These are phyloP conservation scores for Butorides virescens DNA, from an alignment of 2,113 vertebrate species.

Conservation along the genomic window DNA sequence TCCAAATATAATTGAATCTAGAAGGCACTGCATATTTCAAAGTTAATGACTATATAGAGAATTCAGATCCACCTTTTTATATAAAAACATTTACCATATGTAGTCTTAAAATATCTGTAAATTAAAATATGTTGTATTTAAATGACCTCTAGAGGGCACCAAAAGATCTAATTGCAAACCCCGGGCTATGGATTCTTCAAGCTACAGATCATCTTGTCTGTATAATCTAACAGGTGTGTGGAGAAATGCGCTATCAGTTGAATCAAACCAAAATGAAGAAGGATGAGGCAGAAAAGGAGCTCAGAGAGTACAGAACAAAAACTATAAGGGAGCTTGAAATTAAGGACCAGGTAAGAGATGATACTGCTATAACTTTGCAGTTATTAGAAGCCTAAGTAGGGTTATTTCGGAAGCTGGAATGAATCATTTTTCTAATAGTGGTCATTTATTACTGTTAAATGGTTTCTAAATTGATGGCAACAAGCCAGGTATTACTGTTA, in stretches of 20 bases:
- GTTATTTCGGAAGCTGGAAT: conserved; percentile 49
- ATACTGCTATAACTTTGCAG: conserved; percentile 53
- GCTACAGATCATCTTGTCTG: conserved; percentile 61
- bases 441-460: conserved; percentile 53
- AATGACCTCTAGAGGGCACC: conserved; percentile 76
- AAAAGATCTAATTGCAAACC: conserved; percentile 70
- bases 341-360: conserved; percentile 84
- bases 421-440: conserved; percentile 46
- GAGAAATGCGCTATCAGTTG: conserved; percentile 88
- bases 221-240: conserved; percentile 84
- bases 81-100: conserved; percentile 4
- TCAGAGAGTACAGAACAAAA: conserved; percentile 85
- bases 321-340: conserved; percentile 83
- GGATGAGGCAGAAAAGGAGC: conserved; percentile 89
- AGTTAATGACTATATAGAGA: background rate
- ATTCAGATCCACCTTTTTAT: conserved; percentile 8
- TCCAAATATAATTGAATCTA: conserved; percentile 25
- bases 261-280: conserved; percentile 88
- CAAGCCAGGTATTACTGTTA: conserved; percentile 59
- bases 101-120: conserved; percentile 4
- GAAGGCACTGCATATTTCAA: conserved; percentile 13
- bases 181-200: background rate
- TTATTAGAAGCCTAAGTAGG: conserved; percentile 40
- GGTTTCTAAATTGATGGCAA: conserved; percentile 61
- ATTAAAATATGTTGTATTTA: conserved; percentile 8